Conservation (phyloP, 1,140 invertebrate species). For the Leptonema lineaticorne region DNA sequence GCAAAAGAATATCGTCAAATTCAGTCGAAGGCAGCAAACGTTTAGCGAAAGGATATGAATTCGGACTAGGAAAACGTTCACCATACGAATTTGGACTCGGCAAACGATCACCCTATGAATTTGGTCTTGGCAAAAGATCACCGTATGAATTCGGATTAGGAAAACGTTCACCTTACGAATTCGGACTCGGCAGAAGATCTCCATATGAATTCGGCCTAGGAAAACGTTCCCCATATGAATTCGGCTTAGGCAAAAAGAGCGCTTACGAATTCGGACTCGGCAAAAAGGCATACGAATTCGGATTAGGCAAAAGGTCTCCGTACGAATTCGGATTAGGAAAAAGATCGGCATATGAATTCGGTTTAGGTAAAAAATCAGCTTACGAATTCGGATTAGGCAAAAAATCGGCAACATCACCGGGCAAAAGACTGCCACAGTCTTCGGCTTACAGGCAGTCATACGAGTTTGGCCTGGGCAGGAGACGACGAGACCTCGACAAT, state of each 20-base stretch:
- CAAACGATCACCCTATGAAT: constrained; percentile 46
- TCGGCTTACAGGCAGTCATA: constrained; percentile 38
- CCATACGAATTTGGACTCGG: constrained; percentile 50
- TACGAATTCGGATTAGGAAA: constrained; percentile 41
- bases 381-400: constrained; percentile 48
- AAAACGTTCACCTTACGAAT: constrained; percentile 47
- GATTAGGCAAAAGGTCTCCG: constrained; percentile 47
- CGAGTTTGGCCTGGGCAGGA: constrained; percentile 50
- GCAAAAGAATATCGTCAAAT: constrained; percentile 47
- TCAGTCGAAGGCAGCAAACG: constrained; percentile 42
- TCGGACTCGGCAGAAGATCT: constrained; percentile 49
- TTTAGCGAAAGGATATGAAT: constrained; percentile 39
- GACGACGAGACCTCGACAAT: constrained; percentile 40
- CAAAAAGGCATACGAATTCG: constrained; percentile 51
- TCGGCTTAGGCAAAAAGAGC: constrained; percentile 53
- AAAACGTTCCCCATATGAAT: constrained; percentile 46
- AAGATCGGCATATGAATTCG: constrained; percentile 22
- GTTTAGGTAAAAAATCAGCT: constrained; percentile 44
- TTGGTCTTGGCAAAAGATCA: constrained; percentile 54
- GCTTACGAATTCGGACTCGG: constrained; percentile 50
- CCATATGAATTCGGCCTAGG: constrained; percentile 49
- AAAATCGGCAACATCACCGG: constrained; percentile 36
- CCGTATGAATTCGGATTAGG: constrained; percentile 50
- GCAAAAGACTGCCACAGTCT: constrained; percentile 8
- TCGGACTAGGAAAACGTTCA: constrained; percentile 47